phyloP scores from a whole-genome alignment of 2,113 vertebrate species.

The Anthoscopus minutus region DNA sequence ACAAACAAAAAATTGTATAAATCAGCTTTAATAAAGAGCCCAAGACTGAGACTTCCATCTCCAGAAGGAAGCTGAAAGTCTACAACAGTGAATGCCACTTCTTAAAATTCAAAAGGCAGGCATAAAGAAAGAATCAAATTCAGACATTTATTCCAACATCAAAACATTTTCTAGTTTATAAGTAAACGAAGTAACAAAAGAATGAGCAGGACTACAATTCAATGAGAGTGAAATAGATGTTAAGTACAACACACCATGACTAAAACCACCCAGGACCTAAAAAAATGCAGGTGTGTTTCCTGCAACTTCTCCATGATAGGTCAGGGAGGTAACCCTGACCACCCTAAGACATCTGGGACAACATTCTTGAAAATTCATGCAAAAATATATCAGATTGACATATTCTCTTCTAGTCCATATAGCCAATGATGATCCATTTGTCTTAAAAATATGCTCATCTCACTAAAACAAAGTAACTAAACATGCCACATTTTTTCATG shows the following conservation, averaged over 20 bases:
- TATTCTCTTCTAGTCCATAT: not conserved
- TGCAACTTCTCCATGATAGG: not conserved
- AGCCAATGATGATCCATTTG: fast-evolving
- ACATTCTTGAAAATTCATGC: not conserved
- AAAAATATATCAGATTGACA: not conserved
- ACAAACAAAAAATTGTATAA: not conserved
- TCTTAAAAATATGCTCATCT: not conserved
- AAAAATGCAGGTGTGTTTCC: not conserved
- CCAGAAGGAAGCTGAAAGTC: not conserved
- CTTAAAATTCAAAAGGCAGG: not conserved
- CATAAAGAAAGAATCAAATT: not conserved
- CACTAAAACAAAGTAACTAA: not conserved
- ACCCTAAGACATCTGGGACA: not conserved
- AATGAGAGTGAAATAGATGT: not conserved
- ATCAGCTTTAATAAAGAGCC: not conserved
- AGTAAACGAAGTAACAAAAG: not conserved
- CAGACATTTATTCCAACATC: not conserved
- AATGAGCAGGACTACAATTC: not conserved
- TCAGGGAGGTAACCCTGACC: not conserved
- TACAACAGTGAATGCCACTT: not conserved
- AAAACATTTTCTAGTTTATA: not conserved
- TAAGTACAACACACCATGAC: not conserved
- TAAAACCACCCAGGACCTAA: not conserved
- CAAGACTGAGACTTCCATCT: not conserved
- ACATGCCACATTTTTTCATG: no score